Evolutionary conservation across 2,888 invertebrate species (phyloP).

Genomic region (Alloscopus bannaensis): DNA sequence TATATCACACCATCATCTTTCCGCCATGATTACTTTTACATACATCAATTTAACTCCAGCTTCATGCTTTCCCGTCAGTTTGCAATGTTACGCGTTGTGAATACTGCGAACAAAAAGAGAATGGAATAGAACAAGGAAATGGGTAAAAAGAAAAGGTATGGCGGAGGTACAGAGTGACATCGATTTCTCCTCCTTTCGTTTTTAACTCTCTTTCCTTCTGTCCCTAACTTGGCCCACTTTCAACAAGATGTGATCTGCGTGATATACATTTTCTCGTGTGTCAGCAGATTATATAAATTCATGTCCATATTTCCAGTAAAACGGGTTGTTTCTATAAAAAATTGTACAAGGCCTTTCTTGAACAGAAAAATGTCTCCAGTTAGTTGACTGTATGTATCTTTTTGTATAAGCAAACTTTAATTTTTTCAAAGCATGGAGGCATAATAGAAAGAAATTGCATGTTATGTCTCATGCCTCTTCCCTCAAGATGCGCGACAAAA

Average conservation of each 20-base stretch:
- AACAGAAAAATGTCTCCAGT: too few relatives aligned
- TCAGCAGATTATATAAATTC: constrained; percentile 31
- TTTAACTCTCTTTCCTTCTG: constrained; percentile 26
- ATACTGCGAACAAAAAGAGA: constrained; percentile 4
- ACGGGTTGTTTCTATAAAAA: too few relatives aligned
- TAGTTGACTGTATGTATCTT: too few relatives aligned
- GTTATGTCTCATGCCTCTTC: too few relatives aligned
- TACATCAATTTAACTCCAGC: neutral
- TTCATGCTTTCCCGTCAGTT: neutral
- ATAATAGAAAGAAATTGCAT: too few relatives aligned
- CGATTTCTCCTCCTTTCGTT: constrained; percentile 20
- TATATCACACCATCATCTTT: too few relatives aligned
- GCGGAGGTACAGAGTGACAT: neutral
- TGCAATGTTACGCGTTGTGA: constrained; percentile 10
- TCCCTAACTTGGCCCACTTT: constrained; percentile 44
- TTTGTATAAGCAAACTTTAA: too few relatives aligned
- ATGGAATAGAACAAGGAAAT: constrained; percentile 8
- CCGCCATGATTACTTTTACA: neutral
- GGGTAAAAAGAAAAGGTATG: constrained; percentile 8
- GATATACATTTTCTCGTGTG: constrained; percentile 29
- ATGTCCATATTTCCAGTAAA: too few relatives aligned
- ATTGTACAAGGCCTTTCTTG: too few relatives aligned
- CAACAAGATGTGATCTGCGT: constrained; percentile 22
- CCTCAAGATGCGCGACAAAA: too few relatives aligned
- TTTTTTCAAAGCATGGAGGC: too few relatives aligned